Percentiles rank a stretch among this genome's conserved stretches.
phyloP scores from a whole-genome alignment of 1,140 invertebrate genomes.

The Ridgeia piscesae region DNA sequence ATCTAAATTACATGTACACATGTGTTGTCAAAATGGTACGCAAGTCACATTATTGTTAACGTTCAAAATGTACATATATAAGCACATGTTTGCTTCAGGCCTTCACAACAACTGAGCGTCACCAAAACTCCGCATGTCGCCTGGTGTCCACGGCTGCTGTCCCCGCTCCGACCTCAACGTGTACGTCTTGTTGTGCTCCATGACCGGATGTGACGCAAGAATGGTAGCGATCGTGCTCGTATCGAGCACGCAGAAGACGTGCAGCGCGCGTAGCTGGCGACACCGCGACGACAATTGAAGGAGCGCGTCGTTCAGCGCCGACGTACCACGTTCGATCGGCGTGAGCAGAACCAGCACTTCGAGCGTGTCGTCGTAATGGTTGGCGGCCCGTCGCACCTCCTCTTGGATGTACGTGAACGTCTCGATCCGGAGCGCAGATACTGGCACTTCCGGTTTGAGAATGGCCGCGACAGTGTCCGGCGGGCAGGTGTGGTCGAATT shows the following conservation, averaged over 20 bases:
- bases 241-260: conserved; percentile 45
- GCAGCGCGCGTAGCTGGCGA: conserved; percentile 33
- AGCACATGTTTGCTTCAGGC: too few species aligned
- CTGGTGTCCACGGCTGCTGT: conserved; percentile 45
- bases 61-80: too few species aligned
- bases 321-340: conserved; percentile 28
- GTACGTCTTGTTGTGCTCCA: conserved; percentile 39
- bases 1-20: too few species aligned
- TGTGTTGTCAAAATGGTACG: too few species aligned
- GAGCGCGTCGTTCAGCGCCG: conserved; percentile 39
- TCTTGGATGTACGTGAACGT: conserved; percentile 45
- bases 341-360: conserved; percentile 43
- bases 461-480: conserved; percentile 38
- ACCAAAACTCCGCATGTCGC: conserved; percentile 11
- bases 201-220: conserved; percentile 34
- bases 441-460: conserved; percentile 47
- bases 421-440: conserved; percentile 41
- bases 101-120: background rate
- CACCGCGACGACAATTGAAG: conserved; percentile 37
- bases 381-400: conserved; percentile 40
- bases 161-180: conserved; percentile 40
- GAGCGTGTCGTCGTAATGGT: conserved; percentile 40
- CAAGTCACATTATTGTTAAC: too few species aligned
- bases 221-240: conserved; percentile 40
- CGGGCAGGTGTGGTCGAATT: conserved; percentile 49